Evolutionary conservation across 2,113 vertebrate genomes (phyloP).

Genomic region (Brevimyrus niger): DNA sequence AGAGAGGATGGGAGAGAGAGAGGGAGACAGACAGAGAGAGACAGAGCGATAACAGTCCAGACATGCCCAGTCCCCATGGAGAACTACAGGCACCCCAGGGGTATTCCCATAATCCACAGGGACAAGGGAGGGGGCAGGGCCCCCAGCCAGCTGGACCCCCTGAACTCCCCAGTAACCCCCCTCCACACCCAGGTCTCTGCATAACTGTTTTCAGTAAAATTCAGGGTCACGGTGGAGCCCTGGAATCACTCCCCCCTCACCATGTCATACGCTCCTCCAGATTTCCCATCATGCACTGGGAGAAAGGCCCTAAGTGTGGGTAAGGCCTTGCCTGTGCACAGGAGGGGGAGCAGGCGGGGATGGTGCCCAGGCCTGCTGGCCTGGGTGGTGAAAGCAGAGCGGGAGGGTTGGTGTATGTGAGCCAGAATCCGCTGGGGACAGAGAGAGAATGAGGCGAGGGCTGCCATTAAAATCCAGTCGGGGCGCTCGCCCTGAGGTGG

Average conservation of each 20-base stretch:
- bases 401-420: neutral
- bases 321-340: neutral
- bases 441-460: neutral
- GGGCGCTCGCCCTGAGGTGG: constrained; percentile 3
- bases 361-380: neutral
- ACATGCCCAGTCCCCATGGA: constrained; percentile 10
- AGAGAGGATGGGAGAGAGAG: constrained; percentile 23
- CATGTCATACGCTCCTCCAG: neutral
- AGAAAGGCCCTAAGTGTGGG: neutral
- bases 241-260: neutral
- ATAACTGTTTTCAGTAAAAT: neutral
- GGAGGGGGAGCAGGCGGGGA: neutral
- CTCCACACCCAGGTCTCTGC: neutral
- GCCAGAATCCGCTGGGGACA: neutral
- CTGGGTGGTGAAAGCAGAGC: neutral
- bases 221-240: neutral
- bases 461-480: constrained; percentile 8
- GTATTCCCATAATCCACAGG: constrained; percentile 13
- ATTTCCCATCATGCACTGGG: neutral
- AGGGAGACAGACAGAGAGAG: constrained; percentile 9
- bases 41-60: neutral
- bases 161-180: constrained; percentile 12
- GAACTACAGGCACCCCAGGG: neutral
- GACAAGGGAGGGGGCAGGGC: constrained; percentile 28
- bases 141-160: constrained; percentile 49